Percentiles rank a stretch among this genome's conserved stretches.
These are phyloP conservation scores for Hyperoplus immaculatus DNA, from an alignment of 2,797 vertebrate genomes.

Conservation along the genomic window DNA sequence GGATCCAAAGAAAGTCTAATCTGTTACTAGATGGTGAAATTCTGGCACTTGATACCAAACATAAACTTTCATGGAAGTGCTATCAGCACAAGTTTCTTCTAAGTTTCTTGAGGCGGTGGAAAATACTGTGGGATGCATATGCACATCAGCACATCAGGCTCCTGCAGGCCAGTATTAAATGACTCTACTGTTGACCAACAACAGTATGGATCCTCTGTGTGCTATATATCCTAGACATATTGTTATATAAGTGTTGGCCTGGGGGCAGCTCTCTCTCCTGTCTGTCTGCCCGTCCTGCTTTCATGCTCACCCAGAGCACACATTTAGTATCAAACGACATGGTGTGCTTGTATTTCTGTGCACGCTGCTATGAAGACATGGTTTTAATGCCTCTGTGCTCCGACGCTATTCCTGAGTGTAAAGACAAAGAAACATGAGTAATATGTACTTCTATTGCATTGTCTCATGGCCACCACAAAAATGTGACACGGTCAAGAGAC, in stretches of 20 bases:
- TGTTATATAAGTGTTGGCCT: constrained; percentile 82
- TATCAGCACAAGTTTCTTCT: constrained; percentile 77
- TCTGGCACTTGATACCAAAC: constrained; percentile 50
- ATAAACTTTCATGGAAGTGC: constrained; percentile 78
- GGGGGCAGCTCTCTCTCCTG: constrained; percentile 75
- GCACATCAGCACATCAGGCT: constrained; percentile 78
- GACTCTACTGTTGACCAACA: constrained; percentile 77
- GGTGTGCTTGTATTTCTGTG: constrained; percentile 75
- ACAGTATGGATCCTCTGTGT: constrained; percentile 80
- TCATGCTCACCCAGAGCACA: constrained; percentile 68
- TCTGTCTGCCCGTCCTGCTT: constrained; percentile 71
- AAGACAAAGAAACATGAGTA: constrained; percentile 62
- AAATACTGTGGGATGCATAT: constrained; percentile 79
- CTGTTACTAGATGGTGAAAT: constrained; percentile 52
- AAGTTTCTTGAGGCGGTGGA: constrained; percentile 73
- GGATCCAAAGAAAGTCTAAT: constrained; percentile 77
- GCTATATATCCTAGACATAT: constrained; percentile 78
- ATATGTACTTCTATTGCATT: constrained; percentile 54
- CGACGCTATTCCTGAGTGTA: constrained; percentile 64
- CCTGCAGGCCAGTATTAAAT: constrained; percentile 78
- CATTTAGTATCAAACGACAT: constrained; percentile 73
- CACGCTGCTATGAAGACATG: constrained; percentile 64
- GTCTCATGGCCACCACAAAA: constrained; percentile 37
- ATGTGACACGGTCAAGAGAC: constrained; percentile 68
- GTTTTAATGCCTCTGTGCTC: constrained; percentile 71